Base-by-base conservation (phyloP, 2,113 vertebrate genomes). In the Lepisosteus oculatus region DNA sequence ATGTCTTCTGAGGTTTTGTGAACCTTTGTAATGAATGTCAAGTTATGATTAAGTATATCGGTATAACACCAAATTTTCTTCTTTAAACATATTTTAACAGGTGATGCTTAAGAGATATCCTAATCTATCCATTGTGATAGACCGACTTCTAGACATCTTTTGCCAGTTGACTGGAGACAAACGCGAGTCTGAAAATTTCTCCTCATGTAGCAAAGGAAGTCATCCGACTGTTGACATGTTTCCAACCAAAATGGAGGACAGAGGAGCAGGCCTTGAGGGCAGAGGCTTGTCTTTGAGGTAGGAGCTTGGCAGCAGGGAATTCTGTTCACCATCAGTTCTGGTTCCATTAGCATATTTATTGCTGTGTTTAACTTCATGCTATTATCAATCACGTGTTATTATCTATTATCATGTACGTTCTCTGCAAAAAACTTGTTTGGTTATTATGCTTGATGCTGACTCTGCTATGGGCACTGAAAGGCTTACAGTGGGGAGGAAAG, bases 71-170 rank as follows among this genome's bases (percentile, higher is more conserved):
- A 29, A 29, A 2, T 29, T 29, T 29, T 29, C 29, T 29, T 29
- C 29, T 29, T 29, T 29, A 29, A 29, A 29, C 2, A 29, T 55
- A 29, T 6, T 57, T 70, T 76, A 15, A 54, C 71, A 99, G 97
- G 86, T 99, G 66, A 85, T 99, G 61, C 81, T 91, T 55, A 92
- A 77, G 45, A 90, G 83, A 73, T 95, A 91, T 63, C 89, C 95
- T 0, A 87, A 47, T 66, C 85, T 99, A 65, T 72, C 84, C 1
- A 67, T 88, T 72, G 94, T 94, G 76, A 74, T 84, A 3, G 93
- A 96, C 67, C 91, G 92, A 62, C 91, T 99, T 55, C 84, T 99
- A 75, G 95, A 96, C 55, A 98, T 99, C 81, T 99, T 95, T 81
- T 88, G 92, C 72, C 88, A 96, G 72, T 93, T 99, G 71, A 93